Evolutionary conservation across 2,888 invertebrate genomes (phyloP), one percentile per base, ranked within the genome.

Genomic region (Laspeyria flexula): DNA sequence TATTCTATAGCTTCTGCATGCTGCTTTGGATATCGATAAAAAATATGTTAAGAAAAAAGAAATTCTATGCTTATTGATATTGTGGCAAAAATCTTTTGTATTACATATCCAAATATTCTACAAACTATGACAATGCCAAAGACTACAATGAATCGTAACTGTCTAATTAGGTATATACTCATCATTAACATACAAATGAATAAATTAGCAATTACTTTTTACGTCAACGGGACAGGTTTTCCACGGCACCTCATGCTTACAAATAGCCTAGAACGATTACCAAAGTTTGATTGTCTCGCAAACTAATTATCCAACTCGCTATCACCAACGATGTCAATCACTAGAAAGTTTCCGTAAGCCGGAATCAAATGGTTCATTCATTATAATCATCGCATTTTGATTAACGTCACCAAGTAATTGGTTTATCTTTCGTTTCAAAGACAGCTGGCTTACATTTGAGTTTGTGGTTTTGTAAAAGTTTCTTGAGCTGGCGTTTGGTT

Each of bases 241-340:
- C 7, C 39, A 40, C 40, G 25, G 29, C 18, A 21, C 51, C 43
- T 35, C 34, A 43, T 43, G 40, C 35, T 38, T 54, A 48, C 44
- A 44, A 51, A 56, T 51, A 56, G 31, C 39, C 42, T 4, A 43
- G 38, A 47, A 55, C 46, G 49, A 54, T 41, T 53, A 63, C 42
- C 60, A 63, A 76, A 77, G 60, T 77, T 77, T 67, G 63, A 73
- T 72, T 72, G 72, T 73, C 71, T 68, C 51, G 40, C 52, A 48
- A 79, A 77, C 77, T 80, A 79, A 80, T 79, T 77, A 76, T 35
- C 61, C 33, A 71, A 75, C 69, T 73, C 57, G 48, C 60, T 48
- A 56, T 59, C 56, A 52, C 27, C 45, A 57, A 49, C 46, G 43
- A 60, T 62, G 62, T 56, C 68, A 62, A 73, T 81, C 79, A 77